Evolutionary conservation across 1,140 invertebrate genomes (phyloP), one percentile per base, ranked within the genome.

Genomic region (Pemphigus obesinymphae): DNA sequence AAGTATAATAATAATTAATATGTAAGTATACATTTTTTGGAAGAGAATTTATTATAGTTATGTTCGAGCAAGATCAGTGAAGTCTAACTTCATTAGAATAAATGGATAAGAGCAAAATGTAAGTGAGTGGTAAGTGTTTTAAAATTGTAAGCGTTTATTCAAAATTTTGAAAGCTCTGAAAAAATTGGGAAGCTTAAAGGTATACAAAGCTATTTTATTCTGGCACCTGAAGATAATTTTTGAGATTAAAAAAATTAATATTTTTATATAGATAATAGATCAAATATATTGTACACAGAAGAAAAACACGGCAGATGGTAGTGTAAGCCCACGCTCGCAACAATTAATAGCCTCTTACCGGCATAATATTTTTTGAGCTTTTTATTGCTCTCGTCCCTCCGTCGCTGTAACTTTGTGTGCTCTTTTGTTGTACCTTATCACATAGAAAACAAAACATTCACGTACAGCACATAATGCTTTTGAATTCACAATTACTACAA

Each of bases 341-440:
- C 50, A 80, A 80, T 80, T 58, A 55, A 58, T 78, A 40, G 53
- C 55, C 53, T 80, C 76, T 80, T 80, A 80, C 76, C 76, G 55
- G 63, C 53, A 80, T 80, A 80, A 80, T 80, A 80, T 80, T 80
- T 80, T 80, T 80, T 80, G 76, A 80, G 76, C 76, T 80, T 80
- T 80, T 80, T 20, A 63, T 61, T 61, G 37, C 76, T 80, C 76
- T 80, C 23, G 76, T 58, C 23, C 76, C 76, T 80, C 76, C 76
- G 29, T 80, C 76, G 76, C 76, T 61, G 76, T 80, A 80, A 80
- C 55, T 5, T 80, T 80, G 76, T 80, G 58, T 43, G 76, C 76
- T 31, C 76, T 80, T 80, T 80, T 61, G 76, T 58, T 61, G 76
- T 80, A 80, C 76, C 76, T 80, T 80, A 61, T 80, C 58, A 80